These are phyloP conservation scores for Heterodera schachtii DNA, from an alignment of 1,140 invertebrate genomes.

Conservation along the genomic window DNA sequence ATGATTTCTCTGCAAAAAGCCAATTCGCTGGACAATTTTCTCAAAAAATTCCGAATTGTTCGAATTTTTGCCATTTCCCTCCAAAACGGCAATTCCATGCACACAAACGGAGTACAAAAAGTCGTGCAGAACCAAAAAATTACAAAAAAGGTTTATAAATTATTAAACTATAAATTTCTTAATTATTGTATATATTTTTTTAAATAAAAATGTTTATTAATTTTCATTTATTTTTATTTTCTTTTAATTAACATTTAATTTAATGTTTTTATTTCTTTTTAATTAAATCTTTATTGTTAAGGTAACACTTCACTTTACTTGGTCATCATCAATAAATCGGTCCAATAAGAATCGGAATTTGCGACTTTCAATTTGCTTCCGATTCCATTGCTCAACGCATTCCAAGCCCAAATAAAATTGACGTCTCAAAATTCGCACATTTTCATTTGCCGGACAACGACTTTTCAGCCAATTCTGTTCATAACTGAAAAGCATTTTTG, in stretches of 20 bases:
- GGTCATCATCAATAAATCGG: conserved; percentile 52
- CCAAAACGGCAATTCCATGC: conserved; percentile 57
- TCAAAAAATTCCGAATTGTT: conserved; percentile 41
- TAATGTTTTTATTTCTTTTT: not conserved
- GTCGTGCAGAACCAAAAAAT: conserved; percentile 54
- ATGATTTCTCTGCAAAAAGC: conserved; percentile 59
- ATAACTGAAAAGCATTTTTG: conserved; percentile 39
- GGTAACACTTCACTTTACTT: conserved; percentile 20
- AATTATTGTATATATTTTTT: not conserved
- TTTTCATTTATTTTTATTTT: no score
- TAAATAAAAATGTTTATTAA: not conserved
- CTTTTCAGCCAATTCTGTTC: conserved; percentile 48
- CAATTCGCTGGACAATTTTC: conserved; percentile 56
- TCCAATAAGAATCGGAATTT: conserved; percentile 48
- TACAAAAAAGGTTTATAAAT: no score
- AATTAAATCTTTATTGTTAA: not conserved
- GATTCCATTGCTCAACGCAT: conserved; percentile 46
- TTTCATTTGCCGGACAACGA: conserved; percentile 44
- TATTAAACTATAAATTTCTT: not conserved
- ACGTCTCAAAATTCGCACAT: conserved; percentile 37
- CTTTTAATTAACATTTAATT: no score
- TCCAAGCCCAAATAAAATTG: conserved; percentile 47
- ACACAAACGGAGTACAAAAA: conserved; percentile 56
- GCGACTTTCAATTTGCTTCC: conserved; percentile 46
- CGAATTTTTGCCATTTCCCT: conserved; percentile 30